Evolutionary conservation across 1,140 invertebrate species (phyloP), one percentile per base, ranked within the genome.

Genomic region (Acyrthosiphon pisum): DNA sequence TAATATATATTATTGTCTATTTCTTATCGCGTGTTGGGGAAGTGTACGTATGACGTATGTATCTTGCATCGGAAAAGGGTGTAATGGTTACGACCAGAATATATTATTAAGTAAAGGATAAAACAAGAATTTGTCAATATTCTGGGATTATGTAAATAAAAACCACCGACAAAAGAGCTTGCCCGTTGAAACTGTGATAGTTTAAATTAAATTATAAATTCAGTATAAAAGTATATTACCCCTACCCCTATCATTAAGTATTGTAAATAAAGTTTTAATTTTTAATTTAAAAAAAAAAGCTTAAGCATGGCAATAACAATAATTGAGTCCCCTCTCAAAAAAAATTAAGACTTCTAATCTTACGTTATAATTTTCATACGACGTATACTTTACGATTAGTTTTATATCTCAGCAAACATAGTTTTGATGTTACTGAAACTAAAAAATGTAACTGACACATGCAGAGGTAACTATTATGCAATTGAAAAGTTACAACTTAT

Each of bases 121-220:
- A 26, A 83, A 35, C 44, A 60, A 44, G 22, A 46, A 18, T 46
- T 81, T 23, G 35, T 30, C 41, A 1, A 91, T 50, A 35, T 91
- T 92, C 23, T 48, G 41, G 44, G 76, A 92, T 92, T 92, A 92
- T 92, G 44, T 92, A 81, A 92, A 89, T 89, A 89, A 89, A 35
- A 35, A 23, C 44, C 20, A 1, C 11, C 35, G 48, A 53, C 88
- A 56, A 89, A 89, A 89, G 50, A 89, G 23, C 23, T 37, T 0
- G 9, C 0, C 48, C 20, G 7, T 76, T 35, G 41, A 44, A 91
- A 22, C 41, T 30, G 41, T 20, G 41, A 0, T 60, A 68, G 90
- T 81, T 91, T 83, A 83, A 92, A 92, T 81, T 92, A 81, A 92
- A 92, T 92, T 92, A 92, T 92, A 84, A 92, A 92, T 92, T 92